A percentile compares a stretch with the other conserved stretches of the same genome.
These are phyloP conservation scores for Cricetomys ansorgei DNA, from an alignment of 2,113 vertebrate species.

Conservation along the genomic window DNA sequence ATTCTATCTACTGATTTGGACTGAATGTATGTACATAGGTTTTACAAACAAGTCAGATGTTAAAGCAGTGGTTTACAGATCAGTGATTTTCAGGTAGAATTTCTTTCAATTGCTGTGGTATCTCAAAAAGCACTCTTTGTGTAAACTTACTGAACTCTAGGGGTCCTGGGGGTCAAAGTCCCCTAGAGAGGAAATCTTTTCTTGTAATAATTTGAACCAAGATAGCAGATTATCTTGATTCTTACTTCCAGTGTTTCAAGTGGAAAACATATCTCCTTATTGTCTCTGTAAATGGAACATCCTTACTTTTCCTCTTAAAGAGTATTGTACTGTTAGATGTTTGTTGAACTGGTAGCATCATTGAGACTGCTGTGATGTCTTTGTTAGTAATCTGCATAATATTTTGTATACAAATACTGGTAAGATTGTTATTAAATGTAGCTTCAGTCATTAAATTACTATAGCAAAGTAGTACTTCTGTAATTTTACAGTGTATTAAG, in stretches of 20 bases:
- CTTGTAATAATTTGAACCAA: conserved; percentile 84
- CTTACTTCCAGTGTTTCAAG: conserved; percentile 87
- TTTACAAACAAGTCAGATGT: conserved; percentile 80
- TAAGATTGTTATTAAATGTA: conserved; percentile 90
- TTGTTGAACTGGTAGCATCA: conserved; percentile 89
- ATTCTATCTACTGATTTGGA: conserved; percentile 86
- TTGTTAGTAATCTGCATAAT: conserved; percentile 90
- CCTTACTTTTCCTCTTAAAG: conserved; percentile 89
- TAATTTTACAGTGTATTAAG: conserved; percentile 89
- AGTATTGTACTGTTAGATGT: conserved; percentile 91
- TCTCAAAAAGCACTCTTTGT: conserved; percentile 83
- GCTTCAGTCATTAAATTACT: conserved; percentile 89
- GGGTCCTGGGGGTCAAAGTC: conserved; percentile 81
- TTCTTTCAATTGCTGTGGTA: conserved; percentile 85
- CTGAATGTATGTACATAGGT: conserved; percentile 92
- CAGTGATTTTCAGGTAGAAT: conserved; percentile 83
- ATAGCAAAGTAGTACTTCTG: conserved; percentile 89
- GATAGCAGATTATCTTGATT: conserved; percentile 84
- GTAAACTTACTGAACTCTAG: conserved; percentile 80
- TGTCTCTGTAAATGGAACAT: conserved; percentile 91
- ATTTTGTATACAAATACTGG: conserved; percentile 89
- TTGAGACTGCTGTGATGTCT: conserved; percentile 88
- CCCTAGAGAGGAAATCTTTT: conserved; percentile 83
- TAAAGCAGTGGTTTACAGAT: conserved; percentile 86
- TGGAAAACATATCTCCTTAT: conserved; percentile 86